phyloP scores from a whole-genome alignment of 2,113 vertebrate species.

The Otus sunia region DNA sequence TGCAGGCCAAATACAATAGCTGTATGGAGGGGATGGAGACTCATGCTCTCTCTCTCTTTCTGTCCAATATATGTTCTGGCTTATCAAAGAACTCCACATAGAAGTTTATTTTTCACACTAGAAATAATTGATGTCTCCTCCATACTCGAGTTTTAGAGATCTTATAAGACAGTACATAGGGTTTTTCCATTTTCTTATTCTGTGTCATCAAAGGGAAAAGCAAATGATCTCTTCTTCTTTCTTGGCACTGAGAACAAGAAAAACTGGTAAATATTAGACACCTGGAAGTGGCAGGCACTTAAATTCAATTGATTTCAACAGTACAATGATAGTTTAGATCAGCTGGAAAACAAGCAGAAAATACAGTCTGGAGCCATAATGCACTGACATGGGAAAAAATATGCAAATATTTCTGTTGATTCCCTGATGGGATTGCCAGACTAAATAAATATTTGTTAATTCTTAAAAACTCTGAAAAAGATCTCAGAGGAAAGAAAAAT shows the following conservation, averaged over 20 bases:
- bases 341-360: background rate
- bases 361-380: background rate
- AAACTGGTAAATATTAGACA: background rate
- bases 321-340: background rate
- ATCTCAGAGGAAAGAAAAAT: background rate
- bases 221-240: background rate
- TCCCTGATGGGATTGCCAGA: background rate
- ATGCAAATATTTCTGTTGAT: background rate
- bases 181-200: background rate
- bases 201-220: background rate
- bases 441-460: background rate
- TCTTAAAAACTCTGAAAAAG: background rate
- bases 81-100: background rate
- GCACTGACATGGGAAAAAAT: background rate
- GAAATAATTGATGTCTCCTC: background rate
- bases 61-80: background rate
- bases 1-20: background rate
- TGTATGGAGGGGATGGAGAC: background rate
- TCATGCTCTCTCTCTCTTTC: background rate
- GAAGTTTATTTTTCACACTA: background rate
- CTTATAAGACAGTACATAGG: background rate
- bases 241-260: background rate
- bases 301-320: background rate
- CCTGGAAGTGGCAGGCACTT: background rate
- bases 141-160: background rate